These are phyloP conservation scores for Hippopotamus amphibius DNA, from an alignment of 2,113 vertebrate genomes.

Conservation along the genomic window DNA sequence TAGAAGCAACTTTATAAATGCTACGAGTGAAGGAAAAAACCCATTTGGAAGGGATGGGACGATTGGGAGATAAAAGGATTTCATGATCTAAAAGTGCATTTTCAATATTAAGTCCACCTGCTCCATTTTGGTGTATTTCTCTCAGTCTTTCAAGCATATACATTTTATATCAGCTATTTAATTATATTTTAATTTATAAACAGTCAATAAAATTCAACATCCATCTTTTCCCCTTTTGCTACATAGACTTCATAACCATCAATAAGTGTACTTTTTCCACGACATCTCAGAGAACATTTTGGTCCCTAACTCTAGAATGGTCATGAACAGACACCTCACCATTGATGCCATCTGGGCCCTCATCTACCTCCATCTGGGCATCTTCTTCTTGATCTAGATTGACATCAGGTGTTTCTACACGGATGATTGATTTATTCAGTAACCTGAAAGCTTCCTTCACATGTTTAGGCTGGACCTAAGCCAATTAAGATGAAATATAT, in stretches of 20 bases:
- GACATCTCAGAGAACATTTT: background rate
- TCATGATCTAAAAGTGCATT: background rate
- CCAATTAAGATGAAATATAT: conserved; percentile 45
- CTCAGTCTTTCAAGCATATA: background rate
- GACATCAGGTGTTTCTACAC: conserved; percentile 98
- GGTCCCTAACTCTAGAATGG: background rate
- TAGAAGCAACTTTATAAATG: conserved; percentile 12
- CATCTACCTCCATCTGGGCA: conserved; percentile 86
- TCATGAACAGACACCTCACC: conserved; percentile 83
- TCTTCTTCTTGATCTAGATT: conserved; percentile 97
- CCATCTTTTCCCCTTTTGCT: background rate
- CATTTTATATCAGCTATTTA: conserved; percentile 6
- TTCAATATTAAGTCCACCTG: background rate
- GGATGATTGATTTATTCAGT: conserved; percentile 98
- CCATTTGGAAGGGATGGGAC: conserved; percentile 1
- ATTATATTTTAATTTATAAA: conserved; percentile 42
- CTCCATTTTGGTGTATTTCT: conserved; percentile 3
- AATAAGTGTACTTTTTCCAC: background rate
- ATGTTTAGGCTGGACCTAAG: conserved; percentile 98
- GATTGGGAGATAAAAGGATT: background rate
- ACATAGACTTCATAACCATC: conserved; percentile 9
- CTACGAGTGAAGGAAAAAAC: background rate
- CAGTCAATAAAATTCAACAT: background rate
- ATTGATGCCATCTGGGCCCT: conserved; percentile 86
- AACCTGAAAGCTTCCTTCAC: conserved; percentile 99